These are phyloP conservation scores for Drosophila equinoxialis DNA, from an alignment of 1,140 invertebrate genomes.

Conservation along the genomic window DNA sequence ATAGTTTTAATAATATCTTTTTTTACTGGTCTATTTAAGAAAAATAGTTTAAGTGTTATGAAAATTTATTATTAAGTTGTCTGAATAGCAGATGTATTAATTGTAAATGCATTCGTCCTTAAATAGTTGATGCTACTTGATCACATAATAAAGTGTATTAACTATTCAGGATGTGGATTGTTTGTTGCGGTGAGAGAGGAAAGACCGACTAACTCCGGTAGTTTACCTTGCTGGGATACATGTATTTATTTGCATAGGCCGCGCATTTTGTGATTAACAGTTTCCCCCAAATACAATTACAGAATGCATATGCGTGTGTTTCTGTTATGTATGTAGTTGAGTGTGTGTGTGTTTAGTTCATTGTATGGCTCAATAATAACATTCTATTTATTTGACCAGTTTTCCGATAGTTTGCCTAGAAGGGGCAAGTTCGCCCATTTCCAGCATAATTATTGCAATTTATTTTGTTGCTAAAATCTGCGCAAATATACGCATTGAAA, in stretches of 20 bases:
- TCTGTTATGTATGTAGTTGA: slow-evolving; percentile 13
- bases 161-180: slow-evolving; percentile 22
- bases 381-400: slow-evolving; percentile 74
- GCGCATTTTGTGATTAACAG: slow-evolving; percentile 75
- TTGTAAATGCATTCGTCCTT: background rate
- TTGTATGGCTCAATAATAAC: slow-evolving; percentile 75
- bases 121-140: slow-evolving; percentile 4
- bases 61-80: too few species aligned
- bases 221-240: slow-evolving; percentile 48
- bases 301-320: slow-evolving; percentile 25
- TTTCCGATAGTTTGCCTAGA: slow-evolving; percentile 54
- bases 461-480: slow-evolving; percentile 73
- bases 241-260: slow-evolving; percentile 67
- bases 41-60: too few species aligned
- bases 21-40: too few species aligned
- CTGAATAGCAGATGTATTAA: too few species aligned
- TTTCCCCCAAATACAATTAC: slow-evolving; percentile 66
- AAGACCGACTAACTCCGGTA: slow-evolving; percentile 25
- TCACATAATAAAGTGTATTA: slow-evolving; percentile 20
- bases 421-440: slow-evolving; percentile 40
- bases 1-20: too few species aligned
- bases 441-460: slow-evolving; percentile 74
- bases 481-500: slow-evolving; percentile 47
- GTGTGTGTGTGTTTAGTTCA: slow-evolving; percentile 37
- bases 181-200: background rate